phyloP scores from a whole-genome alignment of 1,140 invertebrate species.

The Saccostrea echinata region DNA sequence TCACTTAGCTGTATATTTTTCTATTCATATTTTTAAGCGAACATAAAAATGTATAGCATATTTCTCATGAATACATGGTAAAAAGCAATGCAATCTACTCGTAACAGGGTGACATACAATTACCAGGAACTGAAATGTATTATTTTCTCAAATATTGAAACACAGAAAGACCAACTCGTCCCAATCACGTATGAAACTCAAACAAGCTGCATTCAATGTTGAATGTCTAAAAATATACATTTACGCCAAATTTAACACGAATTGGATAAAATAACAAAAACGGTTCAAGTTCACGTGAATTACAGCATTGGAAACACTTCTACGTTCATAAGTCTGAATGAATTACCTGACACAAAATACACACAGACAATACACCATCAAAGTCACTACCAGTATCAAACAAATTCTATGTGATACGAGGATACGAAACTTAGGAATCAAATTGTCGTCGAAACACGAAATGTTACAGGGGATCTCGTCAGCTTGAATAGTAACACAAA shows the following conservation, averaged over 20 bases:
- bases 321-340: neutral
- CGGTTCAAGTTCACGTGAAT: neutral
- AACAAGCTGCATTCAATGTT: neutral
- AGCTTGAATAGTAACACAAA: conserved; percentile 7
- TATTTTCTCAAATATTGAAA: too few relatives aligned
- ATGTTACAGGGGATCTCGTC: neutral
- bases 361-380: conserved; percentile 13
- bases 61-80: too few relatives aligned
- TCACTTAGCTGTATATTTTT: too few relatives aligned
- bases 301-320: neutral
- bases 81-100: too few relatives aligned
- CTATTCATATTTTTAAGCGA: too few relatives aligned
- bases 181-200: neutral
- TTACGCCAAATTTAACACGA: neutral
- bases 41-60: too few relatives aligned
- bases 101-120: too few relatives aligned
- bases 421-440: neutral
- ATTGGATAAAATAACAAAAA: neutral
- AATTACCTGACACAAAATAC: neutral
- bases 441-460: conserved; percentile 4
- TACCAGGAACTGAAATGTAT: too few relatives aligned
- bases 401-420: neutral
- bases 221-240: neutral
- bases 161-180: neutral
- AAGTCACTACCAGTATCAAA: neutral